Base-by-base conservation (phyloP, 2,113 vertebrate genomes). In the Pachyramphus minor region DNA sequence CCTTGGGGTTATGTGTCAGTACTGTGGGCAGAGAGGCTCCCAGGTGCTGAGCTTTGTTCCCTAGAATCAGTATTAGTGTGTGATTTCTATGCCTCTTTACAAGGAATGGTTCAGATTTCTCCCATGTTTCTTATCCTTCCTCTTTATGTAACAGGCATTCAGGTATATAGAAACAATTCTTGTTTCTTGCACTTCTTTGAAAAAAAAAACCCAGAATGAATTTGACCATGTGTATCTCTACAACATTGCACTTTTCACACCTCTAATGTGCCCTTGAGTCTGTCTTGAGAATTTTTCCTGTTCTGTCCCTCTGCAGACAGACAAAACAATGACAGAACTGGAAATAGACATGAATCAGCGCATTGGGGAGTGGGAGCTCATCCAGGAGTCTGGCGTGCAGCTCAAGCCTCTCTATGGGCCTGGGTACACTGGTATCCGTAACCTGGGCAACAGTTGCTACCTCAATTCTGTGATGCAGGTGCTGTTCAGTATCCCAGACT, bases 391-490 rank as follows among this genome's bases (percentile, higher is more conserved):
- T 0, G 98, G 99, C 0, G 98, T 99, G 84, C 98, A 99, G 20
- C 98, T 99, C 52, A 98, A 98, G 94, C 99, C 99, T 21, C 92
- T 99, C 53, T 99, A 98, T n/a, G 99, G 99, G 63, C 98, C 99
- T 2, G 99, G 99, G 44, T 98, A 99, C 97, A 99, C 99, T 2
- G 99, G 99, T 73, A 99, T 99, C 98, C 98, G 98, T 75, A 99
- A 99, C 97, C 96, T 99, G 98, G 99, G 99, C 74, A 99, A 99
- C 98, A 99, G 99, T 97, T 99, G 99, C 98, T 99, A 99, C 98
- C 99, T 99, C 98, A 99, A 99, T 97, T 99, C 99, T 8, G 99
- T 99, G 98, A 99, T 99, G 98, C 99, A 99, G 98, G 99, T 99
- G 98, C 98, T 99, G 97, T 99, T 99, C 98, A 99, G 99, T 96